Evolutionary conservation across 2,113 vertebrate species (phyloP).

Genomic region (Illadopsis cleaveri): DNA sequence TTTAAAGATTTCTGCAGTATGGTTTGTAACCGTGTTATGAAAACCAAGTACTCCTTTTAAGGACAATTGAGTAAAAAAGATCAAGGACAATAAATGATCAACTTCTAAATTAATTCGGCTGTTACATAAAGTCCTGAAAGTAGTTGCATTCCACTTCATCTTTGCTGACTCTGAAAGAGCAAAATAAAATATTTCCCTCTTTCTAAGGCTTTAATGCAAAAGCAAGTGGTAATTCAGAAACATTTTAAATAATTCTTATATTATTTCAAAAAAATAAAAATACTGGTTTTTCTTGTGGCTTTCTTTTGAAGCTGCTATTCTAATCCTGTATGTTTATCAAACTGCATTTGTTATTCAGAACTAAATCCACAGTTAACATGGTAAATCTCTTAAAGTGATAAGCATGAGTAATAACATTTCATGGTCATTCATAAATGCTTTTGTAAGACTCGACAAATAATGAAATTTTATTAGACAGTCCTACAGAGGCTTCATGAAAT

Average conservation of each 20-base stretch:
- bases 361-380: background rate
- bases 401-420: constrained; percentile 12
- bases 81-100: background rate
- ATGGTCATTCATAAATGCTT: background rate
- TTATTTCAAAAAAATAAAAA: background rate
- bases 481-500: background rate
- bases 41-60: background rate
- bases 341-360: background rate
- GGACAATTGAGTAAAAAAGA: background rate
- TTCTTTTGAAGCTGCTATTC: background rate
- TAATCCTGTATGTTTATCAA: background rate
- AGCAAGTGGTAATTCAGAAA: background rate
- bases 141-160: background rate
- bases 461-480: constrained; percentile 16
- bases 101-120: background rate
- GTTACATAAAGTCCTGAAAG: background rate
- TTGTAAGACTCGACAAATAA: background rate
- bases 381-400: background rate
- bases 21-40: background rate
- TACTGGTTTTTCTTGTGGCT: background rate
- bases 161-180: background rate
- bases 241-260: background rate
- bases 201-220: background rate
- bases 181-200: background rate
- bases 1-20: background rate